Base-by-base conservation (phyloP, 2,888 invertebrate species). In the Pristionchus exspectatus region DNA sequence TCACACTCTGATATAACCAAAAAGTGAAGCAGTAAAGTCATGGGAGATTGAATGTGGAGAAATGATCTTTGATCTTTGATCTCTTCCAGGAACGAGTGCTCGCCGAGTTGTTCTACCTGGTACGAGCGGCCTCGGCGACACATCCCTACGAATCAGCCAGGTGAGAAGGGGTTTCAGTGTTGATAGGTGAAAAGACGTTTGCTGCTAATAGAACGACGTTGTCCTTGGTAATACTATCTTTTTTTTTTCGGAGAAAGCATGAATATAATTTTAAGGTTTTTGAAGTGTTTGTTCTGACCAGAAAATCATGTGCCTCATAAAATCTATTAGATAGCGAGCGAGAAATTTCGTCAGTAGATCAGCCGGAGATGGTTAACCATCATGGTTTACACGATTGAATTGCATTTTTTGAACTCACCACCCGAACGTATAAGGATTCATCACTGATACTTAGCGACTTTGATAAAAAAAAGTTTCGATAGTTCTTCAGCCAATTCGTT, bases 41-140 rank as follows among this genome's bases (percentile, higher is more conserved):
- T 56, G 59, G 21, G 59, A 59, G 21, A 63, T 7, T 10, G 63
- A 0, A 63, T n/a, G 59, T 24, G 21, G 63, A 1, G 63, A 9
- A 24, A 7, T 72, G 16, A 30, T 72, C 72, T 33, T 81, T 81
- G 50, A 81, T 81, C 50, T 81, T 27, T 81, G 44, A 44, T 50
- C 50, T 81, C 54, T 91, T 92, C 38, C 90, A 93, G 93, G 91
- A 92, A 33, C 91, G 92, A 0, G 92, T 92, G 9, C 90, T 92
- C 56, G 92, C 92, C 63, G 92, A 92, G 85, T 90, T 93, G 74
- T 93, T 92, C 91, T 92, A 89, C 84, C 91, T 91, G 59, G 89
- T 90, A 4, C 91, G 93, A 0, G 92, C 92, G 14, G 74, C 92
- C 7, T 72, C 90, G 2, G 91, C 91, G 56, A 38, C 84, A 1